These are phyloP conservation scores for Frieseomelitta varia DNA, from an alignment of 1,140 invertebrate genomes.

Conservation along the genomic window DNA sequence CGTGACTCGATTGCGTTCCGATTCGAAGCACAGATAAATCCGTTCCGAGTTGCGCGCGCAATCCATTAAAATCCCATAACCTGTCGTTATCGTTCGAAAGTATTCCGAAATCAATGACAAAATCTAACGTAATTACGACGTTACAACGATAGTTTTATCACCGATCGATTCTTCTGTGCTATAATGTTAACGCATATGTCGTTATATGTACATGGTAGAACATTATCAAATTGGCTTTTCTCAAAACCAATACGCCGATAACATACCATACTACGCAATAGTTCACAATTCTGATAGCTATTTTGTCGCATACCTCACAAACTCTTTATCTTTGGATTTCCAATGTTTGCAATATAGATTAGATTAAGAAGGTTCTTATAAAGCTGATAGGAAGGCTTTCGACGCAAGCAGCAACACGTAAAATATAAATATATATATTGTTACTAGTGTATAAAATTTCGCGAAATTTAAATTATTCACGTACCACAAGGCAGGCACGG, in stretches of 20 bases:
- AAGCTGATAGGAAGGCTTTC: neutral
- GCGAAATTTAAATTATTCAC: too few relatives aligned
- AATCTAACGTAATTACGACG: too few relatives aligned
- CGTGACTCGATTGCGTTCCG: conserved; percentile 12
- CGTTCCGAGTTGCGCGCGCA: neutral
- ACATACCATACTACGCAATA: neutral
- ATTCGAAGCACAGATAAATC: neutral
- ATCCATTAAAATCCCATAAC: neutral
- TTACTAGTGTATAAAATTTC: too few relatives aligned
- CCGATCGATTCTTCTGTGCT: neutral
- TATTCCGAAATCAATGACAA: too few relatives aligned
- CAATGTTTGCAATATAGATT: neutral
- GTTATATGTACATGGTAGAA: neutral
- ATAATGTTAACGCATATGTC: neutral
- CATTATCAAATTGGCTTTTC: neutral
- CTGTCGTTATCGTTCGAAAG: too few relatives aligned
- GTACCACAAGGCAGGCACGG: neutral
- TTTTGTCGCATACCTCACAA: too few relatives aligned
- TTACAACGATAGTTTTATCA: neutral
- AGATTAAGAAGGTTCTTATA: neutral
- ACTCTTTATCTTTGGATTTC: neutral
- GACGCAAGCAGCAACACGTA: neutral
- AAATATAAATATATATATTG: neutral
- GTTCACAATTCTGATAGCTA: too few relatives aligned
- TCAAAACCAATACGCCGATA: neutral